Evolutionary conservation across 2,888 invertebrate genomes (phyloP), one percentile per base, ranked within the genome.

Genomic region (Agrotis ipsilon): DNA sequence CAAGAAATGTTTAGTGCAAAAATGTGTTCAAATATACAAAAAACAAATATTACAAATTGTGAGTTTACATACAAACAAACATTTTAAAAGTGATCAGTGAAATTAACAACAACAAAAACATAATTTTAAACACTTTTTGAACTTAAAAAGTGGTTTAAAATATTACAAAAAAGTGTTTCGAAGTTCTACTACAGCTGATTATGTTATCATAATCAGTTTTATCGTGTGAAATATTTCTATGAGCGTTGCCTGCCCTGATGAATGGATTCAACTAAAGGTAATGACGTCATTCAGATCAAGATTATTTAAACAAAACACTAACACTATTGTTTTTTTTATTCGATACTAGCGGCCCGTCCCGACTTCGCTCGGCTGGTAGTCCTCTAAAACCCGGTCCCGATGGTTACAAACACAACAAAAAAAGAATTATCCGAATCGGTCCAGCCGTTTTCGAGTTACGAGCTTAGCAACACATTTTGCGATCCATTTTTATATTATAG

Each of bases 241-340:
- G 6, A 51, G 19, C 11, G 18, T 19, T 52, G 7, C 18, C 1
- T 57, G 11, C 13, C 2, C 21, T 62, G 58, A 57, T 83, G 81
- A 69, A 83, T 83, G 83, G 83, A 75, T 72, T 59, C 58, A 16
- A 57, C 54, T 21, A 48, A 67, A 83, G 83, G 83, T 83, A 78
- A 78, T 61, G 11, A 39, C 4, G 6, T n/a, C 13, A 58, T 48
- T 39, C 45, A 13, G 19, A 21, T 49, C n/a, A 2, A 9, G n/a
- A 9, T 46, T 16, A 1, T 27, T 16, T 14, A 60, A 60, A 60
- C 60, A 46, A 60, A n/a, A n/a, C n/a, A n/a, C n/a, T n/a, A n/a
- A n/a, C n/a, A n/a, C n/a, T n/a, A n/a, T n/a, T n/a, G n/a, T n/a
- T n/a, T n/a, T n/a, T n/a, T n/a, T n/a, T n/a, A n/a, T n/a, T n/a